Evolutionary conservation across 53 echinoderm and acorn worm genomes (phyloP).

Genomic region (Apostichopus leukothele): DNA sequence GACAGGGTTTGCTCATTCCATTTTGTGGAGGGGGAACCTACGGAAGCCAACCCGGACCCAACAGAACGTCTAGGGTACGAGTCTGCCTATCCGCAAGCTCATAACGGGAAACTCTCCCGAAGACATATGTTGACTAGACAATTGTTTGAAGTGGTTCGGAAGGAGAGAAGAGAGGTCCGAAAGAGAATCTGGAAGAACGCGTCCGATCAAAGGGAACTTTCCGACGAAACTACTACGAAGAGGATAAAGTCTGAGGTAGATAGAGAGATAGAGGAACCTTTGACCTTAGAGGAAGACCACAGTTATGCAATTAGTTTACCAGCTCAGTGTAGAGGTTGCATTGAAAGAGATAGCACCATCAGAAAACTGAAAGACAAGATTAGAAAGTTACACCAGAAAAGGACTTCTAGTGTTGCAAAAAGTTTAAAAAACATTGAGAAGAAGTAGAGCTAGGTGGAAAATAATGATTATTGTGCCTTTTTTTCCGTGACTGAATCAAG

Average conservation of each 20-base stretch:
- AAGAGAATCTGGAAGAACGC: neutral
- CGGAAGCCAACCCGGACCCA: slow-evolving; percentile 47
- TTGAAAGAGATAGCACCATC: neutral
- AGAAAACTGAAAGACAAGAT: neutral
- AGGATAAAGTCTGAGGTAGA: neutral
- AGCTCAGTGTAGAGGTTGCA: neutral
- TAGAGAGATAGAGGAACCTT: neutral
- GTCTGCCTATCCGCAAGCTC: neutral
- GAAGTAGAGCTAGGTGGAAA: too few species aligned
- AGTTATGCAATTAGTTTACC: neutral
- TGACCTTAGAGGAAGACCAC: neutral
- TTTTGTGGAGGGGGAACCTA: slow-evolving; percentile 53
- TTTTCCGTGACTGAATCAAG: too few species aligned
- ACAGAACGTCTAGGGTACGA: slow-evolving; percentile 50
- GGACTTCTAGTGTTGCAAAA: neutral
- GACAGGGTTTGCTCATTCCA: slow-evolving; percentile 56
- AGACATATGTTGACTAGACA: neutral
- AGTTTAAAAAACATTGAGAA: too few species aligned
- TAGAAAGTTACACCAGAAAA: neutral
- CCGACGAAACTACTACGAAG: neutral
- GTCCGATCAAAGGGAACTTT: neutral
- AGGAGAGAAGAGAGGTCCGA: neutral
- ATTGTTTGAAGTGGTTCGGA: neutral
- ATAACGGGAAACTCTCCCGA: neutral
- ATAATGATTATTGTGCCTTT: too few species aligned